Base-by-base conservation (phyloP, 2,113 vertebrate genomes). In the Forbesichthys papilliferus region DNA sequence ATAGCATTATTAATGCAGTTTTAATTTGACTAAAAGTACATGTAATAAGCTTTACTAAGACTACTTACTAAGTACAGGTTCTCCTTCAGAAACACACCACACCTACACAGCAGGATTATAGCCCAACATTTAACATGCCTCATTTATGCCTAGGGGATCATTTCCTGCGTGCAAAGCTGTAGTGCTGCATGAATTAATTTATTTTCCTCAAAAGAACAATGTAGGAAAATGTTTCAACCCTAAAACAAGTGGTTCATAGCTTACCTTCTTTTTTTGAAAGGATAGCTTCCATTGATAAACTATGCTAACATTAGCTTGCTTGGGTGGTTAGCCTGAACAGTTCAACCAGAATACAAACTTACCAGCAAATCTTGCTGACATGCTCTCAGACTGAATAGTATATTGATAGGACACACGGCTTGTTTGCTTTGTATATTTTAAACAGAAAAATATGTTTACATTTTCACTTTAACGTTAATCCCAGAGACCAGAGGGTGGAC, bases 1-100 rank as follows among this genome's bases (percentile, higher is more conserved):
- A 75, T 76, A 63, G 49, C 71, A 79, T 64, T 72, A 68, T 64
- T 72, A 68, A 78, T 47, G 53, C 51, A 74, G 66, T 74, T 67
- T 33, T 73, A 57, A 75, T 33, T 64, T 60, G 64, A 27, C 27
- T 27, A 27, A 27, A 27, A 27, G 27, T 27, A 27, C 27, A 27
- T 27, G 27, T 27, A 27, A 27, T 27, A 27, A 27, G 27, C 27
- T 27, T 27, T 27, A 27, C 27, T 27, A 27, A 27, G 27, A 27
- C 27, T 27, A 27, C 2, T 16, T 72, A 80, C 79, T 16, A 27
- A 66, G 66, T 62, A 68, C 48, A 77, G 73, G 66, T 61, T 64
- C 61, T 65, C 47, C 59, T 68, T 75, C 52, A 51, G 33, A 53
- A 5, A 52, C 57, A 51, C 64, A 57, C 57, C 53, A 47, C 64